phyloP scores from a whole-genome alignment of 2,113 vertebrate genomes.

The Acanthochromis polyacanthus region DNA sequence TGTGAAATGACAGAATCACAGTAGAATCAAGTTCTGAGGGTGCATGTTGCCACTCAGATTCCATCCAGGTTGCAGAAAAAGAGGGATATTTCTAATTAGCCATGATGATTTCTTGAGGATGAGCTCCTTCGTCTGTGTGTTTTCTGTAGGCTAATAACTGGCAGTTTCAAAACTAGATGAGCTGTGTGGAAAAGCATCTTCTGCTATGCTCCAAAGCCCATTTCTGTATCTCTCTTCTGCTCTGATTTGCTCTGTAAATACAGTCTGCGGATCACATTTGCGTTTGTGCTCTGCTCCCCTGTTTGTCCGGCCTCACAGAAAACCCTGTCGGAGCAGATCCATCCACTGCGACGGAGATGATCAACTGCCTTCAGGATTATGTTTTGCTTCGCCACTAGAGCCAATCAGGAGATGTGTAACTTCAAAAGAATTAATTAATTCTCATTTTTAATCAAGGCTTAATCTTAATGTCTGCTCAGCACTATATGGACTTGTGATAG shows the following conservation, averaged over 20 bases:
- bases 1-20: too few relatives aligned
- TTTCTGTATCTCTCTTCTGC: not conserved
- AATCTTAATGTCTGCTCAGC: conserved; percentile 68
- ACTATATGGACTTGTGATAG: conserved; percentile 37
- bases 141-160: not conserved
- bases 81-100: not conserved
- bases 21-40: too few relatives aligned
- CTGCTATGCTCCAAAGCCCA: not conserved
- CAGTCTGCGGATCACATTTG: not conserved
- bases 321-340: not conserved
- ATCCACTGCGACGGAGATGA: not conserved
- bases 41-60: not conserved
- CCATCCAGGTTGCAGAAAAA: conserved; percentile 1
- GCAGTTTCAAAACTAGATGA: not conserved
- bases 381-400: conserved; percentile 30
- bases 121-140: not conserved
- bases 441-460: conserved; percentile 66
- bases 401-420: conserved; percentile 46
- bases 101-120: not conserved
- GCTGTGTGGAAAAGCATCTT: not conserved
- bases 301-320: conserved; percentile 14
- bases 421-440: conserved; percentile 68
- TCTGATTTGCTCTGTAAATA: not conserved
- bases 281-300: conserved; percentile 3
- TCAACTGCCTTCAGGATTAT: conserved; percentile 35